A percentile compares a stretch with the other conserved stretches of the same genome.
Conservation (phyloP, 2,113 vertebrate genomes). For the Chaetorhynchus papuensis region DNA sequence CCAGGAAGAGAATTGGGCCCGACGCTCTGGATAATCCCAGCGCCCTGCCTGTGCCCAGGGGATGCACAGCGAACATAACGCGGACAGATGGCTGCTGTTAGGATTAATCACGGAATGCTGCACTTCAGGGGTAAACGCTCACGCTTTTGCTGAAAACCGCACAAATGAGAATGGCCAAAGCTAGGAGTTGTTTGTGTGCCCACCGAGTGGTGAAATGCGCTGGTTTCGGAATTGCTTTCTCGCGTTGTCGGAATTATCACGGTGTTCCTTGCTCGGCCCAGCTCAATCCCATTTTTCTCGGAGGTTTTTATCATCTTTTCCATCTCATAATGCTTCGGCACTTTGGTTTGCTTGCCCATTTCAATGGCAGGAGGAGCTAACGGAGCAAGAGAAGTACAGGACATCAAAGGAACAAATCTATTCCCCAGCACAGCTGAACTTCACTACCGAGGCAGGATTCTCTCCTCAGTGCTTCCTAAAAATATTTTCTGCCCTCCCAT, state of each 20-base stretch:
- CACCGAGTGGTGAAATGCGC: background rate
- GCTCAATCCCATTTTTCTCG: background rate
- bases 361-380: background rate
- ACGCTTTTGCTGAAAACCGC: background rate
- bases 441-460: background rate
- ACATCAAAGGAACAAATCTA: background rate
- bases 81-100: background rate
- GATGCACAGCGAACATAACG: accelerated
- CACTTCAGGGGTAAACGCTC: background rate
- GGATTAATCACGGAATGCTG: background rate
- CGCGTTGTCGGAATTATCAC: accelerated
- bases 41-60: background rate
- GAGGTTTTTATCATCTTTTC: background rate
- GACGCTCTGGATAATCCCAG: background rate
- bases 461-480: background rate
- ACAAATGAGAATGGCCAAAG: background rate
- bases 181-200: background rate
- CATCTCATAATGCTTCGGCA: background rate
- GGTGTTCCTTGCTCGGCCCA: background rate
- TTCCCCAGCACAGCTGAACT: background rate
- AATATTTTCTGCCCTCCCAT: background rate
- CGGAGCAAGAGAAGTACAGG: background rate
- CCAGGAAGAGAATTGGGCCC: background rate
- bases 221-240: background rate
- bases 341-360: background rate